Evolutionary conservation across 2,888 invertebrate genomes (phyloP), one percentile per base, ranked within the genome.

Genomic region (Eremobia ochroleuca): DNA sequence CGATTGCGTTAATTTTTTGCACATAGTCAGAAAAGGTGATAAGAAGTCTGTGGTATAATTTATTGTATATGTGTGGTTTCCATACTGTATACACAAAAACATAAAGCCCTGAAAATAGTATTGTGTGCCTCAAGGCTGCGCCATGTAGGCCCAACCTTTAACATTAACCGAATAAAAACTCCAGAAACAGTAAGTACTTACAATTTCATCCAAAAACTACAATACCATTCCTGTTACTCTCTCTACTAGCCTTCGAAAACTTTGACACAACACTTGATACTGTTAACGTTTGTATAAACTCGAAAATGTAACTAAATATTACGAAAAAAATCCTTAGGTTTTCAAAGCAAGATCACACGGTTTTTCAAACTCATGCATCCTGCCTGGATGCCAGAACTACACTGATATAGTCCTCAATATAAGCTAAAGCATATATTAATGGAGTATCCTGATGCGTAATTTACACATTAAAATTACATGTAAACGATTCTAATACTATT

Each of bases 371-470:
- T 5, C 61, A 25, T 69, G 69, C 69, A 86, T 82, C 34, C 52
- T 73, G 43, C 0, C 25, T 62, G 62, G 13, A 9, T 37, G 59
- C 58, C 28, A 25, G 1, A n/a, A 67, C 58, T 15, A 37, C 2
- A 84, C 61, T 84, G 66, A 67, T 34, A 34, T 69, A 31, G 1
- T 34, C 28, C 21, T 25, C 37, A 62, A 25, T 52, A 18, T 9
- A 43, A 61, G 34, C 40, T 5, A 58, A 49, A 40, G 6, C 5
- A 34, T 18, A 15, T 37, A 13, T 5, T 52, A 18, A 58, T 59
- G 21, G 4, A 70, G 18, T 59, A 64, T 77, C 52, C 71, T 71
- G 11, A 25, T 85, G 74, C 85, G 18, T 85, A 76, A 80, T 69
- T 55, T 34, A 15, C 25, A 52, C 15, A 62, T 43, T 72, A 72